Evolutionary conservation across 1,140 invertebrate genomes (phyloP).

Genomic region (Aphelinus certus): DNA sequence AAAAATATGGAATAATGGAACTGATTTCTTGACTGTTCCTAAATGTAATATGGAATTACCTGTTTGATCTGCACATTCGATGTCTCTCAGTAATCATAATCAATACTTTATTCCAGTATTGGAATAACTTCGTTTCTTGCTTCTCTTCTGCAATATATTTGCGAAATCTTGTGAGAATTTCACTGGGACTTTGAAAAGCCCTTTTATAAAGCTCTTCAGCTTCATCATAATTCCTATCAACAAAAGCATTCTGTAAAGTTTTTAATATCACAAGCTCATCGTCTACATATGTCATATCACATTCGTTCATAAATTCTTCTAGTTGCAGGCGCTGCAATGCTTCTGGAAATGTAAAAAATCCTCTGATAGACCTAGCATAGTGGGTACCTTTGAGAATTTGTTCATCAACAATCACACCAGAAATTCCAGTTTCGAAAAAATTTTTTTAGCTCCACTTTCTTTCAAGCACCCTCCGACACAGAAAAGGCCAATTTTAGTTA

Average conservation of each 20-base stretch:
- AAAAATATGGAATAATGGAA: neutral
- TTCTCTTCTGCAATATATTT: neutral
- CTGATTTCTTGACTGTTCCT: slow-evolving; percentile 1
- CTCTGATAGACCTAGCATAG: slow-evolving; percentile 21
- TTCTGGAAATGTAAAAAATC: slow-evolving; percentile 21
- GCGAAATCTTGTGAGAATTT: neutral
- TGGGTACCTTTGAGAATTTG: slow-evolving; percentile 13
- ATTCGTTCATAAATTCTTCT: slow-evolving; percentile 17
- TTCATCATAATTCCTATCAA: neutral
- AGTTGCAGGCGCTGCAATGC: slow-evolving; percentile 18
- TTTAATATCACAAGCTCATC: neutral
- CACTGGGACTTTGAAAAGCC: neutral
- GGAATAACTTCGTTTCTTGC: neutral
- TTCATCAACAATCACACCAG: neutral
- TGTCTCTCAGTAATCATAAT: slow-evolving; percentile 8
- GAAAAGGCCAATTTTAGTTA: too few relatives aligned
- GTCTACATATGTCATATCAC: neutral
- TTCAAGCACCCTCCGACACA: too few relatives aligned
- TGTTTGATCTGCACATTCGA: slow-evolving; percentile 22
- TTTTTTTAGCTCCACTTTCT: too few relatives aligned
- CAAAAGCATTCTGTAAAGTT: neutral
- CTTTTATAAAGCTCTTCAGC: neutral
- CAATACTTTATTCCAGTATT: slow-evolving; percentile 8
- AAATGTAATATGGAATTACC: slow-evolving; percentile 35
- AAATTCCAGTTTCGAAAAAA: too few relatives aligned